Conservation (phyloP, 1,140 invertebrate genomes). For the Drosophila persimilis region DNA sequence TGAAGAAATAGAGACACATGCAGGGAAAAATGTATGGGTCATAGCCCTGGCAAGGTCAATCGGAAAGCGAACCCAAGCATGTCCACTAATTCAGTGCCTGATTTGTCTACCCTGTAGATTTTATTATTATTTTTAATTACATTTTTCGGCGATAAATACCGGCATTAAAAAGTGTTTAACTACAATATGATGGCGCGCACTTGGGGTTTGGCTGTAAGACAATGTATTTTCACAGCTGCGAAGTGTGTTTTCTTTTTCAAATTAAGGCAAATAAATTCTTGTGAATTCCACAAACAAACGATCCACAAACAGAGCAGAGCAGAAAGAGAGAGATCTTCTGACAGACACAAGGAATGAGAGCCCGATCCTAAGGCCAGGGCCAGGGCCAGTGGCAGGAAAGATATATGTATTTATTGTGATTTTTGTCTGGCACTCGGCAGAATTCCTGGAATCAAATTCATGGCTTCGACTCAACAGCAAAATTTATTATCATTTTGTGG, state of each 20-base stretch:
- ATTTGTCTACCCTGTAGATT: constrained; percentile 20
- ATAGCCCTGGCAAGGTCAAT: constrained; percentile 62
- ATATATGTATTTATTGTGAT: constrained; percentile 39
- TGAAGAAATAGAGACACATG: constrained; percentile 6
- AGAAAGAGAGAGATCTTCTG: not conserved
- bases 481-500: constrained; percentile 52
- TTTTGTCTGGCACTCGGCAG: constrained; percentile 16
- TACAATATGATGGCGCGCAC: constrained; percentile 28
- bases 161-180: constrained; percentile 32
- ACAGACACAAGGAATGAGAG: constrained; percentile 12
- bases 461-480: constrained; percentile 36
- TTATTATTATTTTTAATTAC: constrained; percentile 21
- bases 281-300: constrained; percentile 26
- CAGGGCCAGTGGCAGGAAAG: not conserved
- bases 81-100: constrained; percentile 41
- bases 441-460: constrained; percentile 69
- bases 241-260: constrained; percentile 26
- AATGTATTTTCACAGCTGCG: constrained; percentile 27
- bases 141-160: constrained; percentile 26
- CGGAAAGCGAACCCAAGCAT: constrained; percentile 47
- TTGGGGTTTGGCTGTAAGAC: constrained; percentile 17
- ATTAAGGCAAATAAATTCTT: constrained; percentile 26
- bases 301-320: not conserved
- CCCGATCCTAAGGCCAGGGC: constrained; percentile 14
- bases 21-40: constrained; percentile 39